Base-by-base conservation (phyloP, 2,797 vertebrate species). In the Halcyon badia region DNA sequence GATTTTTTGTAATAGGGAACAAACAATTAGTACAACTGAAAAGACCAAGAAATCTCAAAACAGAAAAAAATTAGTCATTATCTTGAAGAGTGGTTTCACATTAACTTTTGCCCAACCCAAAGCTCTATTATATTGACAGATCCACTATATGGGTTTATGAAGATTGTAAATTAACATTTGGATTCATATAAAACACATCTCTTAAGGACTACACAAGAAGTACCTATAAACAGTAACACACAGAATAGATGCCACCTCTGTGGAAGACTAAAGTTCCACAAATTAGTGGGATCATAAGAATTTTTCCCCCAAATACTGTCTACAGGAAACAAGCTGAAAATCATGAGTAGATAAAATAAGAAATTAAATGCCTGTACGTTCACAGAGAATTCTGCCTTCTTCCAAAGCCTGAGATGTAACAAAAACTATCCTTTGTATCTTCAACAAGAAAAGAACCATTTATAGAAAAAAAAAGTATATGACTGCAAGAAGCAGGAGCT, bases 241-340 rank as follows among this genome's bases (percentile, higher is more conserved):
- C 0, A 6, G 22, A 16, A 81, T 3, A 89, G 35, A 66, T 14
- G 42, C 12, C 26, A 31, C 7, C 60, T 26, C 49, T 33, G 14
- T 41, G 21, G 26, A 88, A 75, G 24, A 89, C 7, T 33, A 16
- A 54, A n/a, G 14, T 42, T 44, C 46, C 35, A 30, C 24, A 73
- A 64, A 10, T 54, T 41, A 58, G 9, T 15, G 20, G 0, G 2
- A 57, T 24, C 0, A 0, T 20, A 69, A 44, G 56, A 72, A 20
- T 39, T 70, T 24, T 18, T 2, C 8, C 9, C 21, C 4, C 26
- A 60, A 68, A 79, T 8, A 72, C 0, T 25, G 6, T 60, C 48
- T 61, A 84, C 22, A 42, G 41, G 30, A 82, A 90, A 70, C 6
- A 54, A 11, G 31, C 44, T 85, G 31, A 60, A 90, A 71, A 84